Evolutionary conservation across 2,888 invertebrate genomes (phyloP), one percentile per base, ranked within the genome.

Genomic region (Zygothrica quintamaculata): DNA sequence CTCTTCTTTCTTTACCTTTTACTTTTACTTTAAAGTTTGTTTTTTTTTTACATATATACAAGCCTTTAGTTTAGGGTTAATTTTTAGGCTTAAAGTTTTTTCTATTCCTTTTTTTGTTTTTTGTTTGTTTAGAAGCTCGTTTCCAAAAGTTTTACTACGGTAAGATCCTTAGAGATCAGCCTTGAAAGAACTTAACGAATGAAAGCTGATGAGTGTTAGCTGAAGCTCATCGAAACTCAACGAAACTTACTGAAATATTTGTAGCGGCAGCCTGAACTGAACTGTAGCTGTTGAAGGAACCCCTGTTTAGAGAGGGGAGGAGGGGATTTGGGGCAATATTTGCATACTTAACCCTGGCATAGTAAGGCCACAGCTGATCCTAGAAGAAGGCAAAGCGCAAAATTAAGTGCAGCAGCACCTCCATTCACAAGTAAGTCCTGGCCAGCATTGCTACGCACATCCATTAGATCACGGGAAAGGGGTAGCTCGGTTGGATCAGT

Each of bases 401-500:
- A 43, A 29, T 67, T 73, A 4, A 50, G 31, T 1, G 15, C 18
- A 6, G 25, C 18, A 1, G 58, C 34, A 1, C 46, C 51, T 1
- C 62, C 71, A 22, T 75, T 74, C 51, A 64, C 18, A n/a, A 78
- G 55, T 60, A 61, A 51, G 12, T 87, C 84, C 61, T 87, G 87
- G 8, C 84, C 80, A 22, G 78, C 81, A 68, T 88, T 88, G 65
- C 88, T 90, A 69, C 90, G 90, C 58, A 89, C 89, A 74, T 90
- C 90, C 90, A 90, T 90, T 13, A 91, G 88, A 71, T 91, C 93
- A 56, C 93, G 92, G 72, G 93, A 93, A 31, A 93, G 92, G 3
- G 93, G 93, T 81, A 93, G 91, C 39, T 93, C 93, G 13, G 93
- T 93, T 42, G 93, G 93, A 80, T 92, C 93, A 79, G 93, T 93